Evolutionary conservation across 2,797 vertebrate species (phyloP), one percentile per base, ranked within the genome.

Genomic region (Naso thynnoides): DNA sequence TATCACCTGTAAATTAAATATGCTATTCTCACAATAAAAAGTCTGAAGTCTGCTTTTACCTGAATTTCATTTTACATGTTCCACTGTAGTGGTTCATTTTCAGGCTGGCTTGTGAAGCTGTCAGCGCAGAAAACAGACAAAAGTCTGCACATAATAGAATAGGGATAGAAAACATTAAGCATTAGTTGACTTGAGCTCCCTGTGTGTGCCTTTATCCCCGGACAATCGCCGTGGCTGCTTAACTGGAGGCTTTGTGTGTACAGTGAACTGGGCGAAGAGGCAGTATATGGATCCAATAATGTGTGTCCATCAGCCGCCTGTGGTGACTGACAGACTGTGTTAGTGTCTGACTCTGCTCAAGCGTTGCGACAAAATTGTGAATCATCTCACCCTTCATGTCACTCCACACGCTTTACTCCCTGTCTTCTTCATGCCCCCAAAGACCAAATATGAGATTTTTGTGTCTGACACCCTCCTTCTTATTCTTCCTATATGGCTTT

Each of bases 381-480:
- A 88, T 88, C 83, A 84, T 80, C 81, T 77, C 47, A 52, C 79
- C 81, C 84, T 87, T 70, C 70, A 41, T 83, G 79, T 89, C 83
- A 62, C 73, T 82, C 72, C 56, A 73, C 50, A 45, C 58, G 23
- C 78, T 82, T 58, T 62, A 47, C 67, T 73, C 36, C 21, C 71
- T 38, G 55, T 67, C 64, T 59, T 59, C 74, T 54, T 73, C 36
- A 9, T 61, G 48, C 63, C 67, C 59, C 11, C 6, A 63, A 66
- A 82, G 64, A 84, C 62, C 1, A 38, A 75, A 65, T 74, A 72
- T 72, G 8, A 15, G 56, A 80, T 77, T 78, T 54, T 36, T 41
- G 49, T 53, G 49, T 81, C 74, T 79, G 64, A 64, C 59, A 53
- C 6, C 21, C 39, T 15, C 31, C 38, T 3, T n/a, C 24, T 71